Evolutionary conservation across 1,140 invertebrate species (phyloP), one percentile per base, ranked within the genome.

Genomic region (Neodiprion pinetum): DNA sequence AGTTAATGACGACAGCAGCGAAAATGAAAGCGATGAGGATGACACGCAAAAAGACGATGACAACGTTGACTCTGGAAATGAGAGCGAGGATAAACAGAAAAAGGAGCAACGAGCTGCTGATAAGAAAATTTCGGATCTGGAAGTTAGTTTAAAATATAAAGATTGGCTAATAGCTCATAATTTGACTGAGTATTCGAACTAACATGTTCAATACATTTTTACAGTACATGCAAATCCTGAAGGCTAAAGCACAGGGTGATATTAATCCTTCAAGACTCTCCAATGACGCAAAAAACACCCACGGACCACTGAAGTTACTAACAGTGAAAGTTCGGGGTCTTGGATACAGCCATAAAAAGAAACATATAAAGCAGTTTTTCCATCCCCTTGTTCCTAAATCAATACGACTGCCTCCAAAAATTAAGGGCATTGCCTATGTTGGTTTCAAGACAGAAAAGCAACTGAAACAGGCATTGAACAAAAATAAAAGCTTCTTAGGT

Each of bases 391-490:
- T 93, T 78, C 90, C 94, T 21, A 93, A 91, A 80, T 95, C 94
- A 40, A 93, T 98, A 74, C 90, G 96, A 76, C 85, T 97, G 48
- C 95, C 96, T 0, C 90, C 88, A 77, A 94, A 94, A 80, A 88
- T 94, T 7, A 92, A 93, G 82, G 95, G 95, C n/a, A 94, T 98
- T 77, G 97, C 96, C 48, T 98, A 95, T 90, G 94, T 97, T 69
- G 95, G 96, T 8, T 98, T 98, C 81, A 93, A 94, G 85, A 94
- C 92, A 1, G 94, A 97, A 81, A 93, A 93, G 77, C 93, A 95
- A 75, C 90, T 96, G 82, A 94, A 94, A 47, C 93, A 96, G 82
- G 97, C 95, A 7, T 87, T 99, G 76, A 88, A 91, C 48, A 98
- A 97, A 88, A 92, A 97, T 85, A 96, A 95, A 88, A 94, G 95